These are phyloP conservation scores for Drosophila ogumai DNA, from an alignment of 1,140 invertebrate genomes.

Conservation along the genomic window DNA sequence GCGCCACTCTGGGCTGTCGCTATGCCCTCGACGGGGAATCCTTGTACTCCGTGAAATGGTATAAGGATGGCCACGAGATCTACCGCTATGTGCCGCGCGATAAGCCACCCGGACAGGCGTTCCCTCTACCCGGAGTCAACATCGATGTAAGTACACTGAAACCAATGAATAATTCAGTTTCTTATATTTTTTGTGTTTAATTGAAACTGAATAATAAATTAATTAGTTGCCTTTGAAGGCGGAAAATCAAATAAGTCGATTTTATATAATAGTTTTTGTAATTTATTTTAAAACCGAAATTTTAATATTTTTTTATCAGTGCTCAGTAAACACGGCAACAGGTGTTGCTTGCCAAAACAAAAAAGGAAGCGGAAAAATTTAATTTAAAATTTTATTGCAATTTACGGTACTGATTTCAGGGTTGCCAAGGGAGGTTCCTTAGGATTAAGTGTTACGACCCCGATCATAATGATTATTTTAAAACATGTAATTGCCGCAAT, in stretches of 20 bases:
- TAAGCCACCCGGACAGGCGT: conserved; percentile 90
- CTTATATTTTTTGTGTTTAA: neutral
- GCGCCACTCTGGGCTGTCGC: conserved; percentile 90
- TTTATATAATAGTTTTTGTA: neutral
- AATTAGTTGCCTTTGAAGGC: neutral
- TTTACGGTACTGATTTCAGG: conserved; percentile 47
- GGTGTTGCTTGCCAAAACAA: conserved; percentile 28
- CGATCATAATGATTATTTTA: conserved; percentile 81
- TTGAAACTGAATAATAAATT: too few species aligned
- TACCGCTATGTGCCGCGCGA: conserved; percentile 92
- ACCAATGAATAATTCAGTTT: neutral
- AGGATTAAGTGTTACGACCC: conserved; percentile 74
- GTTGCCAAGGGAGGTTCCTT: conserved; percentile 6
- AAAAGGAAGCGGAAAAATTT: conserved; percentile 57
- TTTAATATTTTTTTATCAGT: neutral
- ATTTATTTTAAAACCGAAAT: neutral
- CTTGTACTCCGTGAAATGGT: conserved; percentile 95
- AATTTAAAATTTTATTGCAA: conserved; percentile 82
- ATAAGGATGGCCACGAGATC: conserved; percentile 94
- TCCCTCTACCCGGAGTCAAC: conserved; percentile 90
- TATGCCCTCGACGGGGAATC: conserved; percentile 92
- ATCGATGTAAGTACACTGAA: conserved; percentile 90
- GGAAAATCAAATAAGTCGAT: neutral
- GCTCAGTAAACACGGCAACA: conserved; percentile 35
- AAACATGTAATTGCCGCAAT: conserved; percentile 71